These are phyloP conservation scores for Drepana arcuata DNA, from an alignment of 1,140 invertebrate species.

Conservation along the genomic window DNA sequence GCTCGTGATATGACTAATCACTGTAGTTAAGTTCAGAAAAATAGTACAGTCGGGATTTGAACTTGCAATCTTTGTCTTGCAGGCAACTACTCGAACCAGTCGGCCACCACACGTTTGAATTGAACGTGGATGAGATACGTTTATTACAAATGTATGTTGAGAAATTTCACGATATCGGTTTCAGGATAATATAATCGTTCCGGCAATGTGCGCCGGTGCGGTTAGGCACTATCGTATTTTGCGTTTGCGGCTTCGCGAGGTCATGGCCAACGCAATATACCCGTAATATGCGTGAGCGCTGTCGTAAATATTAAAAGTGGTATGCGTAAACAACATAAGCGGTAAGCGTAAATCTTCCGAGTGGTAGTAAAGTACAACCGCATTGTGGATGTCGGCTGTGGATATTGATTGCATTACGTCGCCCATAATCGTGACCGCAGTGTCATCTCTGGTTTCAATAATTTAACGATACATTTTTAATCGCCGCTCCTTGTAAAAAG, in stretches of 20 bases:
- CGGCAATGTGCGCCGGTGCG: background rate
- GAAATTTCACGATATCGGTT: no score
- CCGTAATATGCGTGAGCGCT: constrained; percentile 37
- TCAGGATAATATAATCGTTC: background rate
- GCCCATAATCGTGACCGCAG: constrained; percentile 34
- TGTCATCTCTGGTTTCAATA: constrained; percentile 32
- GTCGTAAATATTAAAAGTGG: constrained; percentile 47
- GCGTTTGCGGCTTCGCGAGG: constrained; percentile 9
- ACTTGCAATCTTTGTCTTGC: background rate
- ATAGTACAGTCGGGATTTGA: no score
- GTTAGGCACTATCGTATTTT: constrained; percentile 10
- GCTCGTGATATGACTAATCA: no score
- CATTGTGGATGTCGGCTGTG: constrained; percentile 34
- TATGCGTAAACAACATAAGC: constrained; percentile 37
- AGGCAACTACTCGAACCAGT: background rate
- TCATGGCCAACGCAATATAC: constrained; percentile 26
- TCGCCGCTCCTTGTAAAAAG: constrained; percentile 15
- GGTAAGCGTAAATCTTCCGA: constrained; percentile 41
- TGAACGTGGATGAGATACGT: no score
- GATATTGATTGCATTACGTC: constrained; percentile 52
- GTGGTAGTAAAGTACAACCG: constrained; percentile 42
- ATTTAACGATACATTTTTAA: constrained; percentile 42
- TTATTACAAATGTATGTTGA: no score
- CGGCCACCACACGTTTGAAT: no score
- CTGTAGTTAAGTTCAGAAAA: no score